Conservation (phyloP, 2,797 vertebrate species). For the Takifugu rubripes region DNA sequence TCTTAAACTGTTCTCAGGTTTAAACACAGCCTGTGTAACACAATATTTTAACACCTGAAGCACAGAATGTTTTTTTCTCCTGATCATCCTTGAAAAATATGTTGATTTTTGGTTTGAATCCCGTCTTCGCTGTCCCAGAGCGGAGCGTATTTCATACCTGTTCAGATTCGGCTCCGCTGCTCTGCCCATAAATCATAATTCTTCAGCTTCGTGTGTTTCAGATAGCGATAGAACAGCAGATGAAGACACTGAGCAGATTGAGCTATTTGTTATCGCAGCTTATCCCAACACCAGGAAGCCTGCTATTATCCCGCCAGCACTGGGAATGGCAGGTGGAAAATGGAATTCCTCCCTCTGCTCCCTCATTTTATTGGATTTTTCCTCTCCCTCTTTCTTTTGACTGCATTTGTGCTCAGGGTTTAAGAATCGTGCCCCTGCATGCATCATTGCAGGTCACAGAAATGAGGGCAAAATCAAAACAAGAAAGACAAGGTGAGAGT, state of each 20-base stretch:
- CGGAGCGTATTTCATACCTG: conserved; percentile 21
- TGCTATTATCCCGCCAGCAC: conserved; percentile 56
- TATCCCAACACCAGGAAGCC: conserved; percentile 61
- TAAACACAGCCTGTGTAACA: conserved; percentile 36
- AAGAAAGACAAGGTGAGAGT: conserved; percentile 26
- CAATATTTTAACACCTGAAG: conserved; percentile 27
- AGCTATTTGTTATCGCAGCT: conserved; percentile 70
- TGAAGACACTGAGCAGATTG: conserved; percentile 61
- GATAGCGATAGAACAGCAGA: conserved; percentile 48
- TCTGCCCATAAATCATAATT: conserved; percentile 52
- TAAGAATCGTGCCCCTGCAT: not conserved
- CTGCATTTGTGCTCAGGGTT: not conserved
- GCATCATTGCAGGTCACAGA: conserved; percentile 39
- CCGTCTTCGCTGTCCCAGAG: conserved; percentile 11
- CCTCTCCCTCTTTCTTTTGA: conserved; percentile 19
- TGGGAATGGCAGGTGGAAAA: conserved; percentile 63
- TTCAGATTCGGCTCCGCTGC: conserved; percentile 16
- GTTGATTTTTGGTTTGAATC: conserved; percentile 13
- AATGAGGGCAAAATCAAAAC: conserved; percentile 14
- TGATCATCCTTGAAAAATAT: conserved; percentile 18
- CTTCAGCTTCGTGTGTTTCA: conserved; percentile 34
- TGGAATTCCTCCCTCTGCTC: conserved; percentile 57
- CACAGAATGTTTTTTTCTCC: conserved; percentile 30
- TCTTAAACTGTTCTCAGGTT: conserved; percentile 23
- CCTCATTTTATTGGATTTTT: conserved; percentile 49